These are phyloP conservation scores for Penaeus indicus DNA, from an alignment of 1,140 invertebrate genomes.

Conservation along the genomic window DNA sequence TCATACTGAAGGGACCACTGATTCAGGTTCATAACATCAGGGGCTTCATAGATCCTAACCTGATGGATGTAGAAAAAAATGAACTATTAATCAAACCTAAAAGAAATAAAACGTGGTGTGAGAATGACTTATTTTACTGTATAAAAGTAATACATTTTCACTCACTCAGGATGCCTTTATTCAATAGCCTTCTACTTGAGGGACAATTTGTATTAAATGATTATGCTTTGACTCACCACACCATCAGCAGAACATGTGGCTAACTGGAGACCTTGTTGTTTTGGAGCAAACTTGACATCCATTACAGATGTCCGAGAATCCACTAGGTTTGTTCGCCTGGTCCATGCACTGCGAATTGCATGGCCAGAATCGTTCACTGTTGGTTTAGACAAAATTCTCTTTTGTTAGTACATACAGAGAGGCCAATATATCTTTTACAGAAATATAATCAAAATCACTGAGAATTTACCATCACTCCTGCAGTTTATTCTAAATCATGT, in stretches of 20 bases:
- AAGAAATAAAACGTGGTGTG: background rate
- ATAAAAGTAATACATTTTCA: too few relatives aligned
- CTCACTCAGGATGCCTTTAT: too few relatives aligned
- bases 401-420: too few relatives aligned
- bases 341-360: constrained; percentile 81
- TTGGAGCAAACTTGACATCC: constrained; percentile 98
- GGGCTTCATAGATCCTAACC: constrained; percentile 96
- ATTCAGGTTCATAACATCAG: constrained; percentile 98
- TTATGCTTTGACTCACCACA: too few relatives aligned
- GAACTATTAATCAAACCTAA: background rate
- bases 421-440: too few relatives aligned
- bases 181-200: background rate
- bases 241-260: constrained; percentile 91
- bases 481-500: too few relatives aligned
- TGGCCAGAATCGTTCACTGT: constrained; percentile 66
- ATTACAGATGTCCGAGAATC: constrained; percentile 81
- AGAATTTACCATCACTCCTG: too few relatives aligned
- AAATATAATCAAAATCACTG: too few relatives aligned
- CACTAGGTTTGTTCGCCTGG: constrained; percentile 90
- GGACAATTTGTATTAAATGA: background rate
- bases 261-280: constrained; percentile 89
- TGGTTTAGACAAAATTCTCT: constrained; percentile 37
- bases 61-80: constrained; percentile 69
- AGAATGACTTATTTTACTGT: background rate
- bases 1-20: constrained; percentile 97